These are phyloP conservation scores for Chaetura pelagica DNA, from an alignment of 2,113 vertebrate genomes.

Conservation along the genomic window DNA sequence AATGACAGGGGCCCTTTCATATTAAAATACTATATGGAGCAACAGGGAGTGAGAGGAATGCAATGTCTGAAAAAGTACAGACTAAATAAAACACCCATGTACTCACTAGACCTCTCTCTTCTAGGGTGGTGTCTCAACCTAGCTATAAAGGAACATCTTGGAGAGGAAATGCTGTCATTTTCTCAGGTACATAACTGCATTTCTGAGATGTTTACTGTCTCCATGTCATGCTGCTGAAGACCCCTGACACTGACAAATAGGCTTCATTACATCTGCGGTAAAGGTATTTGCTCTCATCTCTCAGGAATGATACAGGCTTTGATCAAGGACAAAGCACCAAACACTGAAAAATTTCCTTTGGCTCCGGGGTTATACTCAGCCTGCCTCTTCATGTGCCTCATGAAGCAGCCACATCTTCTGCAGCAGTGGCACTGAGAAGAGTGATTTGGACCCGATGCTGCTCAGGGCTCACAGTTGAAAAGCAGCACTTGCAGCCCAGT, in stretches of 20 bases:
- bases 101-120: conserved; percentile 57
- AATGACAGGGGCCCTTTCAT: conserved; percentile 75
- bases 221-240: conserved; percentile 51
- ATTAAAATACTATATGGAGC: conserved; percentile 76
- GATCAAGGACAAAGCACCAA: conserved; percentile 43
- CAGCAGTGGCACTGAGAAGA: background rate
- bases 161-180: conserved; percentile 64
- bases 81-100: conserved; percentile 74
- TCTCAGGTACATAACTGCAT: conserved; percentile 66
- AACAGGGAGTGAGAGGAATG: conserved; percentile 71
- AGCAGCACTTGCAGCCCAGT: background rate
- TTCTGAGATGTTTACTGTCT: conserved; percentile 66
- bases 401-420: background rate
- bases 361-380: conserved; percentile 37
- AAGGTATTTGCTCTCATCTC: conserved; percentile 75
- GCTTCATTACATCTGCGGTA: conserved; percentile 58
- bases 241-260: conserved; percentile 73
- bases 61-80: conserved; percentile 64
- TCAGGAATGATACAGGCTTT: conserved; percentile 71
- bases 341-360: conserved; percentile 56
- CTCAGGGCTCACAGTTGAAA: rapidly evolving
- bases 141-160: conserved; percentile 63
- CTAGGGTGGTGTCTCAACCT: conserved; percentile 57
- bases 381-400: background rate
- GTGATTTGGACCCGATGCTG: rapidly evolving